Evolutionary conservation across 2,888 invertebrate species (phyloP).

Genomic region (Nowickia ferox): DNA sequence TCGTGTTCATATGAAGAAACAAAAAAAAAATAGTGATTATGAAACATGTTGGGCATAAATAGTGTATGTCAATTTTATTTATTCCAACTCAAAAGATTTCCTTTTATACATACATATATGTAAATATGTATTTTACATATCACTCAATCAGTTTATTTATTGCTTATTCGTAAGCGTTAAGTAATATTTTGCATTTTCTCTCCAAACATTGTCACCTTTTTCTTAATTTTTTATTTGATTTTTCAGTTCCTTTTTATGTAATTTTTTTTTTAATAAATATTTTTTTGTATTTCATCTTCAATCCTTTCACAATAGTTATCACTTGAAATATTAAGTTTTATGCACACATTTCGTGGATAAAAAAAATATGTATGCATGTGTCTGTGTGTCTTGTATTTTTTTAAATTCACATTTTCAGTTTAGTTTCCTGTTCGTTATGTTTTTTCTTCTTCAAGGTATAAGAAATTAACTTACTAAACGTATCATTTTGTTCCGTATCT

Average conservation of each 20-base stretch:
- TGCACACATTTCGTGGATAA: not conserved
- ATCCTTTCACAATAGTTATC: not conserved
- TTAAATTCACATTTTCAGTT: conserved; percentile 9
- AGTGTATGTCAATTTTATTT: too few species aligned
- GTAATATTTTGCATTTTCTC: too few species aligned
- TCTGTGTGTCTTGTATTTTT: conserved; percentile 1
- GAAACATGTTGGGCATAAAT: too few species aligned
- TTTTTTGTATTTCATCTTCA: not conserved
- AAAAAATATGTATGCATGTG: not conserved
- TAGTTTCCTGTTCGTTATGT: conserved; percentile 12
- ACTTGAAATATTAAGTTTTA: not conserved
- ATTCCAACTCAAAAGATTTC: too few species aligned
- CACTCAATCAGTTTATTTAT: too few species aligned
- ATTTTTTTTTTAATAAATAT: not conserved
- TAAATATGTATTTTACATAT: too few species aligned
- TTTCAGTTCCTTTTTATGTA: not conserved
- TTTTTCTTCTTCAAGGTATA: not conserved
- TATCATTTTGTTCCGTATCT: conserved; percentile 75
- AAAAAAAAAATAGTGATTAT: too few species aligned
- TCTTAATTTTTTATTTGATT: not conserved
- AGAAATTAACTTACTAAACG: conserved; percentile 78
- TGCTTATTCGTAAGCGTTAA: too few species aligned
- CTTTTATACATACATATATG: too few species aligned
- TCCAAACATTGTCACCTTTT: too few species aligned
- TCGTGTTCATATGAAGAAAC: too few species aligned